Percentiles rank a stretch among this genome's conserved stretches.
phyloP scores from a whole-genome alignment of 2,113 vertebrate genomes.

The Dendrocopos noguchii region DNA sequence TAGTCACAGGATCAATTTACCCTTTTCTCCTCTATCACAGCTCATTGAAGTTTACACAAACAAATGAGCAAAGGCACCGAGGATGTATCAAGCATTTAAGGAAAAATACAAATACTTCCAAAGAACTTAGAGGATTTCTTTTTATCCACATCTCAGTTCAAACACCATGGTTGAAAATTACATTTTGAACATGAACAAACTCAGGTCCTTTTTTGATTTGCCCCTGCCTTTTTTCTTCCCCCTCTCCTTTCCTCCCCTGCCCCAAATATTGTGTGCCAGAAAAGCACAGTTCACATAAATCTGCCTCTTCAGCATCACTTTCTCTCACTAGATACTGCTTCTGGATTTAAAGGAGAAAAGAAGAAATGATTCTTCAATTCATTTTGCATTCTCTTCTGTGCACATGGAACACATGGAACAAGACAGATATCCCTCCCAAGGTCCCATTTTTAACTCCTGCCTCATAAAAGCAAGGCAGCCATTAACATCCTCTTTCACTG shows the following conservation, averaged over 20 bases:
- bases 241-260: too few species aligned
- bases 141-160: not conserved
- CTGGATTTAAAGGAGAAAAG: not conserved
- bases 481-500: conserved; percentile 22
- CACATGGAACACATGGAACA: not conserved
- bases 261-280: rapidly evolving
- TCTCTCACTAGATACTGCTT: not conserved
- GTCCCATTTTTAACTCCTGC: conserved; percentile 13
- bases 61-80: not conserved
- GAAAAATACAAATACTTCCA: not conserved
- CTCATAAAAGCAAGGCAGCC: conserved; percentile 37
- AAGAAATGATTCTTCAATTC: not conserved
- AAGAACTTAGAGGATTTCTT: not conserved
- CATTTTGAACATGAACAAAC: not conserved
- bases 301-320: not conserved
- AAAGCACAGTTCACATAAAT: not conserved
- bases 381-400: not conserved
- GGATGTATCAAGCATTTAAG: not conserved
- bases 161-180: not conserved
- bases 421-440: conserved; percentile 41
- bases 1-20: not conserved
- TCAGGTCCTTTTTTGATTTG: not conserved
- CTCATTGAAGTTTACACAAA: not conserved
- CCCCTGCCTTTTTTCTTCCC: too few species aligned
- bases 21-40: not conserved